These are phyloP conservation scores for Oophaga pumilio DNA, from an alignment of 2,113 vertebrate species.

Conservation along the genomic window DNA sequence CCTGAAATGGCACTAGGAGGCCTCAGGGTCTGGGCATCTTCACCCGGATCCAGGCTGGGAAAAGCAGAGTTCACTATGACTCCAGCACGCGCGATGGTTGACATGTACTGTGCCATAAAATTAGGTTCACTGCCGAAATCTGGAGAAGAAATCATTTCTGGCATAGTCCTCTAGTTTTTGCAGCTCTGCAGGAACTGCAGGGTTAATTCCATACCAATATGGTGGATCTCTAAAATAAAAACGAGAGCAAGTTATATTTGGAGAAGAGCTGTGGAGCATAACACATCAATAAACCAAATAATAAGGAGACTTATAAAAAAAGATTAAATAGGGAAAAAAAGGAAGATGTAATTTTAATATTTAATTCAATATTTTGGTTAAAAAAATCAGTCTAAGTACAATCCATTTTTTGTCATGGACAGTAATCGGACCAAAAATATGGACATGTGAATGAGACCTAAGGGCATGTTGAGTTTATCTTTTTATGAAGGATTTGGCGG, in stretches of 20 bases:
- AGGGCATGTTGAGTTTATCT: too few relatives aligned
- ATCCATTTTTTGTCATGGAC: too few relatives aligned
- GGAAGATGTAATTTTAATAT: too few relatives aligned
- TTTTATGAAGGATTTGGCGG: too few relatives aligned
- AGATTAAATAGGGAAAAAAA: too few relatives aligned
- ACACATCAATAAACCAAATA: too few relatives aligned
- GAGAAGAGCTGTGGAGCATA: too few relatives aligned
- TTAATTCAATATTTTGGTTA: too few relatives aligned
- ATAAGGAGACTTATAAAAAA: too few relatives aligned
- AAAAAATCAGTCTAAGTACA: too few relatives aligned
- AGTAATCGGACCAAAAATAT: too few relatives aligned
- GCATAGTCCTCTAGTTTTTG: background rate
- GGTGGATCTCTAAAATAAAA: background rate
- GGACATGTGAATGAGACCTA: too few relatives aligned
- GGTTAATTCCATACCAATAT: background rate
- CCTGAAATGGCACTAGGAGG: constrained; percentile 68
- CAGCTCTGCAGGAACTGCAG: background rate
- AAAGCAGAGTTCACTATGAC: constrained; percentile 78
- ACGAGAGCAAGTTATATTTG: background rate
- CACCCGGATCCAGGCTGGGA: constrained; percentile 66
- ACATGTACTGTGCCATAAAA: constrained; percentile 79
- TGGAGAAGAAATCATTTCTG: constrained; percentile 79
- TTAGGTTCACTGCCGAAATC: constrained; percentile 71
- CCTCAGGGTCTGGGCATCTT: constrained; percentile 57
- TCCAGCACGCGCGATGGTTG: constrained; percentile 77